Conservation (phyloP, 1,140 invertebrate genomes). For the Maconellicoccus hirsutus region DNA sequence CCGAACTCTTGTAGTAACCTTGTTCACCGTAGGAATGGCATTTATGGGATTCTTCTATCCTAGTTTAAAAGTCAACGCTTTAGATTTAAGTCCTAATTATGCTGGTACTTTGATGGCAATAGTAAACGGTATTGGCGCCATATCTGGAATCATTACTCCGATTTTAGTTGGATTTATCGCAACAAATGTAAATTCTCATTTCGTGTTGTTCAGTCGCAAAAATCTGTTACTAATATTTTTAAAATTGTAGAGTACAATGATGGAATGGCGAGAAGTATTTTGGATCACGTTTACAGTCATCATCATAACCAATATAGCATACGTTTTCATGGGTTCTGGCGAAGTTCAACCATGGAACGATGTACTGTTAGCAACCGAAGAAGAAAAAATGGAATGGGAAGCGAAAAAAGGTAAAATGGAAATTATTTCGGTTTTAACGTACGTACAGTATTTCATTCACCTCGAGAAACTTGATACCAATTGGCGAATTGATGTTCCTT, state of each 20-base stretch:
- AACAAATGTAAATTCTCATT: slow-evolving; percentile 43
- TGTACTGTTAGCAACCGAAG: background rate
- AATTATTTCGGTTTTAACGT: too few species aligned
- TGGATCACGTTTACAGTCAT: slow-evolving; percentile 67
- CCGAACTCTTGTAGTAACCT: slow-evolving; percentile 44
- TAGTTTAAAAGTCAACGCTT: slow-evolving; percentile 64
- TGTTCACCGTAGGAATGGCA: slow-evolving; percentile 59
- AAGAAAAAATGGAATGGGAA: background rate
- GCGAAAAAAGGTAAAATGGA: background rate
- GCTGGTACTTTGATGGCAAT: slow-evolving; percentile 72
- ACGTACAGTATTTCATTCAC: too few species aligned
- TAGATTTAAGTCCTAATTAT: slow-evolving; percentile 72
- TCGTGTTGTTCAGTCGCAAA: background rate
- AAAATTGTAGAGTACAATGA: slow-evolving; percentile 46
- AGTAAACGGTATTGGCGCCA: slow-evolving; percentile 68
- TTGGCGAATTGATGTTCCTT: too few species aligned
- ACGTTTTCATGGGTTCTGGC: slow-evolving; percentile 55
- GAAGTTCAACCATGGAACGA: slow-evolving; percentile 60
- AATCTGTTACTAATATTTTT: background rate
- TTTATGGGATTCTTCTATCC: slow-evolving; percentile 64
- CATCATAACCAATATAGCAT: slow-evolving; percentile 57
- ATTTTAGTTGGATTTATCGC: slow-evolving; percentile 64
- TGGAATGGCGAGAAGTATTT: slow-evolving; percentile 70
- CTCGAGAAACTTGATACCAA: too few species aligned
- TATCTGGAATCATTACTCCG: slow-evolving; percentile 67